Evolutionary conservation across 2,888 invertebrate genomes (phyloP).

Genomic region (Euproctis similis): DNA sequence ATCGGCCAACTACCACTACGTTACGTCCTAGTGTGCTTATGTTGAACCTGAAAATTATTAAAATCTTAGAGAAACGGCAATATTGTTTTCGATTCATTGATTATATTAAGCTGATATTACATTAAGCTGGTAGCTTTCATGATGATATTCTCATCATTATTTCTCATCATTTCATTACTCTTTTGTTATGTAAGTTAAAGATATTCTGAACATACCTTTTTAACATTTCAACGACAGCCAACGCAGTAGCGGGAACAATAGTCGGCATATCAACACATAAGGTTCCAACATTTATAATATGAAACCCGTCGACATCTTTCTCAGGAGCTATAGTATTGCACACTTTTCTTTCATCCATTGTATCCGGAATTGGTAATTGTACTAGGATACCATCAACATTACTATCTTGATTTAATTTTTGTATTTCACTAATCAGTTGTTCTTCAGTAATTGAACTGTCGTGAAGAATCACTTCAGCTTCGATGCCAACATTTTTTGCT

Average conservation of each 20-base stretch:
- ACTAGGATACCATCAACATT: slow-evolving; percentile 88
- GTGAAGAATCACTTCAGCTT: slow-evolving; percentile 80
- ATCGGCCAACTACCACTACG: slow-evolving; percentile 91
- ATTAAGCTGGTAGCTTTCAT: too few relatives aligned
- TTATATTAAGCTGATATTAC: too few relatives aligned
- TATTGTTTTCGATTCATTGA: too few relatives aligned
- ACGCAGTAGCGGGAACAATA: slow-evolving; percentile 87
- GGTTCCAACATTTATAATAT: slow-evolving; percentile 87
- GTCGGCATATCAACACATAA: slow-evolving; percentile 83
- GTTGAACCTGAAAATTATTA: slow-evolving; percentile 50
- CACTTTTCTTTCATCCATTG: slow-evolving; percentile 83
- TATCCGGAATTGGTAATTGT: slow-evolving; percentile 87
- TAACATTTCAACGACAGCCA: slow-evolving; percentile 83
- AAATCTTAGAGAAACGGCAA: too few relatives aligned
- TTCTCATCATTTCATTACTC: too few relatives aligned
- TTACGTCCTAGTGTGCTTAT: slow-evolving; percentile 89
- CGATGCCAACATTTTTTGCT: slow-evolving; percentile 77
- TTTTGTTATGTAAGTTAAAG: too few relatives aligned
- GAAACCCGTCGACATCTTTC: slow-evolving; percentile 96
- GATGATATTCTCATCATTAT: too few relatives aligned
- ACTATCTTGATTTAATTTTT: slow-evolving; percentile 80
- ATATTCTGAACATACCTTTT: slow-evolving; percentile 74
- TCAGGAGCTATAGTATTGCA: slow-evolving; percentile 86
- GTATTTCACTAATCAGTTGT: slow-evolving; percentile 79
- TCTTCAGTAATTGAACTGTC: slow-evolving; percentile 77